Conservation (phyloP, 2,888 invertebrate species). For the Anagyrus pseudococci region DNA sequence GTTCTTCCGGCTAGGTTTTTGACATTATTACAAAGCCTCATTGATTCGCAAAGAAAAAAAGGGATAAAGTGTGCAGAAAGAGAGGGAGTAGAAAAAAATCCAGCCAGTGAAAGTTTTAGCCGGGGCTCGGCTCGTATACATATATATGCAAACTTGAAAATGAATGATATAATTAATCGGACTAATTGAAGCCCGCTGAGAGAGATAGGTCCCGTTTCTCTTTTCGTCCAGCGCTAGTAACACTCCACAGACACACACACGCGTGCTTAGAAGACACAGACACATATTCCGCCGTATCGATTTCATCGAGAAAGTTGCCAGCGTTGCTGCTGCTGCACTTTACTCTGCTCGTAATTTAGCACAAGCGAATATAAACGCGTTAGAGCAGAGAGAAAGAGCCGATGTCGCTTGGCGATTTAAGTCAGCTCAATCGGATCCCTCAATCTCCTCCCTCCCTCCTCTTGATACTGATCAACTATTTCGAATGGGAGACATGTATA, state of each 20-base stretch:
- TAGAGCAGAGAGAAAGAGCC: too few relatives aligned
- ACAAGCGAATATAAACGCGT: constrained; percentile 31
- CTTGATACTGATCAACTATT: too few relatives aligned
- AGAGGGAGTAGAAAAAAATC: too few relatives aligned
- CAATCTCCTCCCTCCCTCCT: too few relatives aligned
- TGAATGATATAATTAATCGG: constrained; percentile 35
- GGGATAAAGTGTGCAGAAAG: too few relatives aligned
- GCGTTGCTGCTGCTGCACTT: constrained; percentile 15
- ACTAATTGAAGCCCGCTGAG: constrained; percentile 19
- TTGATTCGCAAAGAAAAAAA: too few relatives aligned
- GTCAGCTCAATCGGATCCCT: not conserved
- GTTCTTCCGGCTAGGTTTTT: too few relatives aligned
- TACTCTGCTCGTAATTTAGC: constrained; percentile 36
- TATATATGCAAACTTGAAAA: constrained; percentile 8
- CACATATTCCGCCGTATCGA: constrained; percentile 41
- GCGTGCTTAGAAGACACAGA: too few relatives aligned
- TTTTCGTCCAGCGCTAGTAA: constrained; percentile 25
- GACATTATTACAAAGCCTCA: too few relatives aligned
- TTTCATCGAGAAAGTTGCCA: constrained; percentile 47
- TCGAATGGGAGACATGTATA: not conserved
- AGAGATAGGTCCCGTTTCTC: constrained; percentile 24
- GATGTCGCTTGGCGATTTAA: constrained; percentile 11
- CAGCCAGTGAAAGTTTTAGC: constrained; percentile 33
- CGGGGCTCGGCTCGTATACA: not conserved
- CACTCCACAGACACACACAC: constrained; percentile 14